Conservation (phyloP, 2,113 vertebrate species). For the Reinhardtius hippoglossoides region DNA sequence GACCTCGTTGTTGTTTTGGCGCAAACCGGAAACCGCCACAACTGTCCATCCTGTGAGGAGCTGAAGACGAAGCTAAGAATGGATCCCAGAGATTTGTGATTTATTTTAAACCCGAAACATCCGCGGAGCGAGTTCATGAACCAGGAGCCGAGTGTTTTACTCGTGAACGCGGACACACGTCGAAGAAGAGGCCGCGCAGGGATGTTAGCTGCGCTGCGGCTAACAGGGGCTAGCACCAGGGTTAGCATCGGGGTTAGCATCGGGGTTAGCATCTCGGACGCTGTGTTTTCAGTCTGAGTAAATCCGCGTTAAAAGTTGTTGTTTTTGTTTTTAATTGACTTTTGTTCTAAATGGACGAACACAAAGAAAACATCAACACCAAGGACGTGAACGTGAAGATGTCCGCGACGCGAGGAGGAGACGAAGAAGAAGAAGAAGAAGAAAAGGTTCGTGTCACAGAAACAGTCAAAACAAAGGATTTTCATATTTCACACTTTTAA, state of each 20-base stretch:
- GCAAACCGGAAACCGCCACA: constrained; percentile 64
- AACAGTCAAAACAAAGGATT: too few species aligned
- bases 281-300: not conserved
- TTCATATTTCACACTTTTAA: too few species aligned
- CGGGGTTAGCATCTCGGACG: not conserved
- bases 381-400: constrained; percentile 65
- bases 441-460: not conserved
- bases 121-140: not conserved
- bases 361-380: constrained; percentile 76
- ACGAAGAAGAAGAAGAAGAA: constrained; percentile 52
- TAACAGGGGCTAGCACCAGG: not conserved
- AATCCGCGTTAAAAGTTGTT: not conserved
- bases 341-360: constrained; percentile 74
- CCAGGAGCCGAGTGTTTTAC: not conserved
- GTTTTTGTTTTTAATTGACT: not conserved
- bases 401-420: constrained; percentile 33
- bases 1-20: constrained; percentile 24
- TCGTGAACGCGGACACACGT: not conserved
- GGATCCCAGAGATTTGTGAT: rapidly evolving
- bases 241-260: not conserved
- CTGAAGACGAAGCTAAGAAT: too few species aligned
- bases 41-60: not conserved
- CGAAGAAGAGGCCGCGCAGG: not conserved
- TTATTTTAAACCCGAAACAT: not conserved
- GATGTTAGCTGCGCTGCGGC: not conserved